A percentile compares a stretch with the other conserved stretches of the same genome.
Conservation (phyloP, 2,888 invertebrate species). For the Deilephila porcellus region DNA sequence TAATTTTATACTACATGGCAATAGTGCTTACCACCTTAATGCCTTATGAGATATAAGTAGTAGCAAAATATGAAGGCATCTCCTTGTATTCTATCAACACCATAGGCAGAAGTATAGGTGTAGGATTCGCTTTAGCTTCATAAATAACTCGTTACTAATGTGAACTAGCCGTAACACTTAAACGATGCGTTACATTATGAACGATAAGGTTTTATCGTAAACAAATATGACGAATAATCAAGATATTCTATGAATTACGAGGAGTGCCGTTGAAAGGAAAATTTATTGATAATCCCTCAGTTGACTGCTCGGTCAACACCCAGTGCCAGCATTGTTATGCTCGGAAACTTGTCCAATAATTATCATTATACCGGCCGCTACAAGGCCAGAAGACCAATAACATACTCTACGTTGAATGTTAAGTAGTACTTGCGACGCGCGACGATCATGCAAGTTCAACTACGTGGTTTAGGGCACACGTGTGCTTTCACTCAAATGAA, state of each 20-base stretch:
- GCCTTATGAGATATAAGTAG: too few relatives aligned
- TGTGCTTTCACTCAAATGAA: too few relatives aligned
- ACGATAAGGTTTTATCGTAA: constrained; percentile 30
- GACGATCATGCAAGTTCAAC: too few relatives aligned
- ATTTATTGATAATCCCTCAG: constrained; percentile 17
- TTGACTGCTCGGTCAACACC: background rate
- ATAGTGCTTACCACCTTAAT: too few relatives aligned
- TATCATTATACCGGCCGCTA: background rate
- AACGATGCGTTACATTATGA: constrained; percentile 16
- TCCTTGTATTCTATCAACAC: too few relatives aligned
- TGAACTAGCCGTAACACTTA: constrained; percentile 2
- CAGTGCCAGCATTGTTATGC: background rate
- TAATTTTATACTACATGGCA: too few relatives aligned
- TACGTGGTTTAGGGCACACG: too few relatives aligned
- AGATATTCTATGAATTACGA: constrained; percentile 31
- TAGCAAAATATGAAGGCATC: too few relatives aligned
- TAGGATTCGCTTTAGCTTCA: too few relatives aligned
- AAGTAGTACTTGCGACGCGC: too few relatives aligned
- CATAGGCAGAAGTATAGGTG: too few relatives aligned
- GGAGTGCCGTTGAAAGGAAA: constrained; percentile 29
- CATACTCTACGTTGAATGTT: background rate
- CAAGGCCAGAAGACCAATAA: background rate
- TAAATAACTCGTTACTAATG: background rate
- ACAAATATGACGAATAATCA: constrained; percentile 32
- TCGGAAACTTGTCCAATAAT: background rate